Percentiles rank a stretch among this genome's conserved stretches.
phyloP scores from a whole-genome alignment of 2,888 invertebrate genomes.

The Trichogramma dendrolimi region DNA sequence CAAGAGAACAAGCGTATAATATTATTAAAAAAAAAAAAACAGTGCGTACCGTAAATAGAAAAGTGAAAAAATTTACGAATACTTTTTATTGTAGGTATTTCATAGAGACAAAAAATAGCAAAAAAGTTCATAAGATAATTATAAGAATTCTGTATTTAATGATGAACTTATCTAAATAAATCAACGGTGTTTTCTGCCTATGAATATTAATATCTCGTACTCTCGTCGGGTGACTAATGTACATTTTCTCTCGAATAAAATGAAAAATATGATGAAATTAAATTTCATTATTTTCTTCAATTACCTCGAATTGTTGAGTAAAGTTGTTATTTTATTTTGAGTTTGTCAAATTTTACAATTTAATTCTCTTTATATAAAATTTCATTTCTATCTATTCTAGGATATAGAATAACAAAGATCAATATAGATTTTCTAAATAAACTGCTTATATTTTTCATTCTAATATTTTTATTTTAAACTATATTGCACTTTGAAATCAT shows the following conservation, averaged over 20 bases:
- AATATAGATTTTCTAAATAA: no score
- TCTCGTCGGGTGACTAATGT: conserved; percentile 37
- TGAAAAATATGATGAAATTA: conserved; percentile 38
- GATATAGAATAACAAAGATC: no score
- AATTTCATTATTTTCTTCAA: conserved; percentile 22
- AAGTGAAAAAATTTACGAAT: conserved; percentile 42
- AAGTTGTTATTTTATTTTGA: no score
- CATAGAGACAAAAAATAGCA: conserved; percentile 43
- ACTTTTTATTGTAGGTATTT: conserved; percentile 52
- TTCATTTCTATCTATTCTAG: no score
- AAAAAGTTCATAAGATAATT: conserved; percentile 38
- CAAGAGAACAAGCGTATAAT: background rate
- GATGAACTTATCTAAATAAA: conserved; percentile 45
- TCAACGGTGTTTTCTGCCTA: conserved; percentile 52
- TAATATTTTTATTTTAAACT: no score
- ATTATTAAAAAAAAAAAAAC: conserved; percentile 20
- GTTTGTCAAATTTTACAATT: no score
- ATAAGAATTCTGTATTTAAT: conserved; percentile 45
- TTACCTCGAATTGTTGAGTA: background rate
- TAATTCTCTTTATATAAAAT: no score
- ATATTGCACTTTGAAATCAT: no score
- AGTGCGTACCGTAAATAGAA: conserved; percentile 29
- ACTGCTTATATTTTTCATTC: no score
- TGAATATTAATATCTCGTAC: conserved; percentile 43
- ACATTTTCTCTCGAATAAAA: conserved; percentile 30